A percentile compares a stretch with the other conserved stretches of the same genome.
Conservation (phyloP, 2,888 invertebrate genomes). For the Deilephila elpenor region DNA sequence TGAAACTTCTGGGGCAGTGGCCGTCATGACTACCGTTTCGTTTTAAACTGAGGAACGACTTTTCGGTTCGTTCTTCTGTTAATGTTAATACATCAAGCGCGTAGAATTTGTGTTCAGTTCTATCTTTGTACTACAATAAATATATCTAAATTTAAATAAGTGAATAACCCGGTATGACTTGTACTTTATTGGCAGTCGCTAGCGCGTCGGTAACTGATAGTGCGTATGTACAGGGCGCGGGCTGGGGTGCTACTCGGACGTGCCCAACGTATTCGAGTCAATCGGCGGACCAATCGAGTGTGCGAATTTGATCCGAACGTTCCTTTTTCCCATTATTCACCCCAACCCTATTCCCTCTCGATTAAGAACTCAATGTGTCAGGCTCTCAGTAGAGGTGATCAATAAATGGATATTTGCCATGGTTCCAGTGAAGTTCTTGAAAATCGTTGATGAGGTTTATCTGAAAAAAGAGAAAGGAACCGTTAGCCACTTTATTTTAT, state of each 20-base stretch:
- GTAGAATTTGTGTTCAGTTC: conserved; percentile 52
- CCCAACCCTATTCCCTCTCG: conserved; percentile 64
- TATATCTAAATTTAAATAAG: conserved; percentile 78
- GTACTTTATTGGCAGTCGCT: conserved; percentile 84
- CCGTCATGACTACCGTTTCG: conserved; percentile 92
- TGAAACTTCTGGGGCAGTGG: conserved; percentile 93
- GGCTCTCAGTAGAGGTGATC: conserved; percentile 49
- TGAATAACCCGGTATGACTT: conserved; percentile 81
- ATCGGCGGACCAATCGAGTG: conserved; percentile 82
- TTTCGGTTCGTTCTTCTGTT: conserved; percentile 62
- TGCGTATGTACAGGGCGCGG: conserved; percentile 55
- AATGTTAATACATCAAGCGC: conserved; percentile 65
- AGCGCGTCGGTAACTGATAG: conserved; percentile 83
- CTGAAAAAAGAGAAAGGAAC: conserved; percentile 64
- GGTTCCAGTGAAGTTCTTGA: conserved; percentile 46
- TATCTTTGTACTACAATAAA: conserved; percentile 80
- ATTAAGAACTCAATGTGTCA: conserved; percentile 62
- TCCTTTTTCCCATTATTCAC: conserved; percentile 83
- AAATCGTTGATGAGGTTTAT: conserved; percentile 45
- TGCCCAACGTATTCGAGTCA: conserved; percentile 63
- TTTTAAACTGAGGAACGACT: conserved; percentile 73
- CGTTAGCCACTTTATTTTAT: background rate
- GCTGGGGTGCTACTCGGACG: conserved; percentile 71
- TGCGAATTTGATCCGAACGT: conserved; percentile 81
- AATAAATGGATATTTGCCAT: conserved; percentile 58